Base-by-base conservation (phyloP, 2,113 vertebrate genomes). In the Amazona vittata region DNA sequence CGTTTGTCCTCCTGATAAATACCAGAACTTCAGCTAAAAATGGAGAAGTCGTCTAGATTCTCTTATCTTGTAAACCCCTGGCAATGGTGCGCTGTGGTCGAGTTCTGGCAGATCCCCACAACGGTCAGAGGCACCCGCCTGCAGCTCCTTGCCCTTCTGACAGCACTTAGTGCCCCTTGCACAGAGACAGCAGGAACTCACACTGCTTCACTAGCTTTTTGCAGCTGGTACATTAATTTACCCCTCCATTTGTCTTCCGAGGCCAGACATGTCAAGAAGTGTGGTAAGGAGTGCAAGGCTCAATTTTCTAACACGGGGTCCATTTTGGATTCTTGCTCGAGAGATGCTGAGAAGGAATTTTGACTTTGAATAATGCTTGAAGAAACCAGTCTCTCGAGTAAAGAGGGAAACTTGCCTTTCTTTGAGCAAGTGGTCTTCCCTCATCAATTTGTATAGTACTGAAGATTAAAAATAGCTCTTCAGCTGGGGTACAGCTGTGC, bases 21-120 rank as follows among this genome's bases (percentile, higher is more conserved):
- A 97, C 91, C 93, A 97, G 89, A 96, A 95, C 90, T 97, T 97
- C 96, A 95, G 85, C 89, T 95, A 81, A 91, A 95, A 97, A 97
- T 97, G 94, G 93, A 96, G 97, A 97, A 97, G 96, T 96, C 0
- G 26, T 71, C 79, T 96, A 55, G 79, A 91, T 86, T 92, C 89
- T 83, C 91, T 83, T 85, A 93, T 89, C 93, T 94, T 11, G 64
- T 64, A 16, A 74, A 75, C 25, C 50, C 87, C 44, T 92, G 11
- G 85, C n/a, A 57, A 4, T 49, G 85, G 43, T 37, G 81, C 10
- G 49, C 52, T 85, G 84, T 39, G 86, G 90, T 78, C 3, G 2
- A 39, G 74, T 59, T 55, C 46, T 15, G 74, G 74, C 69, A 68
- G 80, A 76, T 75, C 35, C 47, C 55, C 33, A 31, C 73, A 94